Percentiles rank a stretch among this genome's conserved stretches.
These are phyloP conservation scores for Scortum barcoo DNA, from an alignment of 2,113 vertebrate genomes.

Conservation along the genomic window DNA sequence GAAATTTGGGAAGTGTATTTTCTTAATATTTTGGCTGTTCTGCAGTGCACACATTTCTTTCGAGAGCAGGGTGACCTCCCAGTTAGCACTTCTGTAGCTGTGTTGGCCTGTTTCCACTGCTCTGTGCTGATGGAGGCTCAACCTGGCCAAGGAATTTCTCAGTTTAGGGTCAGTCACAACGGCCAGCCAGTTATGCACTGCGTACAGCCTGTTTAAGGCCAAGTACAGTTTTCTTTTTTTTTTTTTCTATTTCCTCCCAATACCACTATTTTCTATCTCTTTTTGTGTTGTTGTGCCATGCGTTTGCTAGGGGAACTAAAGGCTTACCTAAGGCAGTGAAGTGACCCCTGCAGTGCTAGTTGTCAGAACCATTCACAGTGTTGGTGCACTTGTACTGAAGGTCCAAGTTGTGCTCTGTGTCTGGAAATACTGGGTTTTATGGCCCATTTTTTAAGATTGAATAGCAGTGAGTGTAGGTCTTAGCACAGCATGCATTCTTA, in stretches of 20 bases:
- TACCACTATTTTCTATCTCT: not conserved
- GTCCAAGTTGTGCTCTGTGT: not conserved
- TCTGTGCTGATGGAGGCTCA: constrained; percentile 4
- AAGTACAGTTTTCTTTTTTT: not conserved
- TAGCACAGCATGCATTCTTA: not conserved
- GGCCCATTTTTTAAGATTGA: constrained; percentile 2
- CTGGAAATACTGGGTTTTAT: not conserved
- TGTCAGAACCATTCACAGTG: constrained; percentile 13
- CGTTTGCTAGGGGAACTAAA: constrained; percentile 1
- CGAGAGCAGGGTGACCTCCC: constrained; percentile 7
- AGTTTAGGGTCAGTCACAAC: constrained; percentile 21
- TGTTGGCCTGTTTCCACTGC: constrained; percentile 34
- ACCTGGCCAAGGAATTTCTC: constrained; percentile 31
- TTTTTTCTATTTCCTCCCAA: not conserved
- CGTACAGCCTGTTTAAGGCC: not conserved
- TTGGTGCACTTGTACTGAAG: constrained; percentile 3
- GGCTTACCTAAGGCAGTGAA: constrained; percentile 1
- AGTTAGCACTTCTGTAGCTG: not conserved
- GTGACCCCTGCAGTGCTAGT: not conserved
- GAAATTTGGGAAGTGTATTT: constrained; percentile 1
- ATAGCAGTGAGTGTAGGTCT: not conserved
- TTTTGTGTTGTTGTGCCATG: constrained; percentile 8
- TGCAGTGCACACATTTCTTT: constrained; percentile 6
- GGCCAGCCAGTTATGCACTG: not conserved
- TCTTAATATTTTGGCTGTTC: constrained; percentile 8